Percentiles rank a stretch among this genome's conserved stretches.
phyloP scores from a whole-genome alignment of 2,888 invertebrate genomes.

The Dryobotodes eremita region DNA sequence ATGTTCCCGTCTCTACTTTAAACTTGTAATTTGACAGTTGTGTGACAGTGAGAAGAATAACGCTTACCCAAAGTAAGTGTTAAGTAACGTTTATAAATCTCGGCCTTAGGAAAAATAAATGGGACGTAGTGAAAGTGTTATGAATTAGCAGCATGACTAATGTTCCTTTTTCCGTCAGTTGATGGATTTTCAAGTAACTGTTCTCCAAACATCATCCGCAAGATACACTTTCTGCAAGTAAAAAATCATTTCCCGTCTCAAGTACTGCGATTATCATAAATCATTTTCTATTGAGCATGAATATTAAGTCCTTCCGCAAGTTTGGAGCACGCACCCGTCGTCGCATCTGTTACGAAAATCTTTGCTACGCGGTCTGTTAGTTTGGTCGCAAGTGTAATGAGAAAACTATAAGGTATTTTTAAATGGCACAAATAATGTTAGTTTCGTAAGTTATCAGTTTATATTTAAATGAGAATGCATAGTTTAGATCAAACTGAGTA shows the following conservation, averaged over 20 bases:
- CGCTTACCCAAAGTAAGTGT: neutral
- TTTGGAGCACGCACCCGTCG: too few species aligned
- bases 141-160: neutral
- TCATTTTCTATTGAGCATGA: constrained; percentile 20
- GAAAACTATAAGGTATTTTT: too few species aligned
- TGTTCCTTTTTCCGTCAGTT: neutral
- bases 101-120: neutral
- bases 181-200: neutral
- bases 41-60: neutral
- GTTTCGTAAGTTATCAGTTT: too few species aligned
- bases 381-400: too few species aligned
- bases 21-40: neutral
- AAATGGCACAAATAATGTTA: too few species aligned
- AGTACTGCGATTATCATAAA: constrained; percentile 26
- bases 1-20: neutral
- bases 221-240: neutral
- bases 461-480: too few species aligned
- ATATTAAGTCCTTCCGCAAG: constrained; percentile 4
- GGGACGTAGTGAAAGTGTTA: neutral
- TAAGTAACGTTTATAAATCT: too few species aligned
- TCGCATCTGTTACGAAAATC: too few species aligned
- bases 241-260: neutral
- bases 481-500: too few species aligned
- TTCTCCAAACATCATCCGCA: neutral
- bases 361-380: too few species aligned